Percentiles rank a stretch among this genome's conserved stretches.
phyloP scores from a whole-genome alignment of 2,113 vertebrate genomes.

The Orthonyx spaldingii region DNA sequence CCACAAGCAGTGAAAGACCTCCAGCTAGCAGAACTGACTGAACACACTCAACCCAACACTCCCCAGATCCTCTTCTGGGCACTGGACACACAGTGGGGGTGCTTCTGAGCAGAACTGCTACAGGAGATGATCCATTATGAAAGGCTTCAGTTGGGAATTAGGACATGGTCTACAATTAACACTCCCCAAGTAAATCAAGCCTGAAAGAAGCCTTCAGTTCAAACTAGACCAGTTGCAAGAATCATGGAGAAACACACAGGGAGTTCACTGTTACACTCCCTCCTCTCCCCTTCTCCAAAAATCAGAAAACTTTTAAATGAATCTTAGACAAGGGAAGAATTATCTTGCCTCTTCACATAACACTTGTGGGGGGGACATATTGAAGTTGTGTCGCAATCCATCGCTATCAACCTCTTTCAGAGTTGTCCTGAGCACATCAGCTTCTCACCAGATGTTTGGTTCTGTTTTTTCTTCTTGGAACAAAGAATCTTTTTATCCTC shows the following conservation, averaged over 20 bases:
- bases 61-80: not conserved
- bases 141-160: not conserved
- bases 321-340: slow-evolving; percentile 21
- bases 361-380: not conserved
- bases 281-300: not conserved
- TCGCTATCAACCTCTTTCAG: not conserved
- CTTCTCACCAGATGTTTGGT: slow-evolving; percentile 33
- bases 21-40: not conserved
- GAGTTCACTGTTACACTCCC: not conserved
- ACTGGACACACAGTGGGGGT: not conserved
- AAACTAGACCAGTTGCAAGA: not conserved
- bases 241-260: not conserved
- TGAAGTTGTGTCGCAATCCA: not conserved
- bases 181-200: not conserved
- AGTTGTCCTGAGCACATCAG: slow-evolving; percentile 13
- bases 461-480: not conserved
- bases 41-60: not conserved
- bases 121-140: not conserved
- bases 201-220: not conserved
- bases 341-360: slow-evolving; percentile 17
- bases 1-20: not conserved
- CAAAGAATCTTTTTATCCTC: slow-evolving; percentile 30
- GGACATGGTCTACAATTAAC: not conserved
- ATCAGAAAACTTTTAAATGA: not conserved
- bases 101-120: not conserved